Conservation (phyloP, 1,140 invertebrate genomes). For the Ooceraea biroi region DNA sequence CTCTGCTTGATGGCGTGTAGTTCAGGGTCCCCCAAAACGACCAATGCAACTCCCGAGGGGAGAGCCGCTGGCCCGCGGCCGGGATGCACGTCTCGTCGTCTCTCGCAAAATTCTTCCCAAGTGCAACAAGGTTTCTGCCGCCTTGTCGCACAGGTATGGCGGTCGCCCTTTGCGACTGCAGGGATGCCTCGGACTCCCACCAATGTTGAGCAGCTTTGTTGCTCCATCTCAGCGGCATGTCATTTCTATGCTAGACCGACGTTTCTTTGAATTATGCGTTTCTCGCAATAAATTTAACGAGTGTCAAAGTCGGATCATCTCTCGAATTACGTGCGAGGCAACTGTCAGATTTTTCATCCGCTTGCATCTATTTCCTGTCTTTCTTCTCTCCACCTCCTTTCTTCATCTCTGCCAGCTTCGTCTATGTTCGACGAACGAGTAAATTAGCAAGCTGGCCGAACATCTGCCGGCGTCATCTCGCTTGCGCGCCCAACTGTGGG, state of each 20-base stretch:
- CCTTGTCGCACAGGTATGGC: too few relatives aligned
- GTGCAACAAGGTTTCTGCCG: too few relatives aligned
- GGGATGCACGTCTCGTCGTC: neutral
- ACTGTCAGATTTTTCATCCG: neutral
- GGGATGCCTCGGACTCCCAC: too few relatives aligned
- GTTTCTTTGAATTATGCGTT: neutral
- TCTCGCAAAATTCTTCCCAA: constrained; percentile 19
- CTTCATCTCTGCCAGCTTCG: too few relatives aligned
- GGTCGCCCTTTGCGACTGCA: too few relatives aligned
- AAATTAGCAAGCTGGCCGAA: constrained; percentile 67
- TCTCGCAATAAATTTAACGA: neutral
- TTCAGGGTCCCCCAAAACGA: constrained; percentile 36
- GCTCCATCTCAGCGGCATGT: too few relatives aligned
- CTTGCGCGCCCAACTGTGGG: constrained; percentile 6
- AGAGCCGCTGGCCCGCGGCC: neutral
- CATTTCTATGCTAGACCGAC: too few relatives aligned
- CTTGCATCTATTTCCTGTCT: neutral
- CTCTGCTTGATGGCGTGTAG: constrained; percentile 5
- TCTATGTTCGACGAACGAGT: constrained; percentile 43
- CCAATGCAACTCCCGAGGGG: neutral
- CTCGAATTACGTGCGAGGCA: neutral
- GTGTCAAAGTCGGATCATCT: neutral
- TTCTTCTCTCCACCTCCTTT: neutral
- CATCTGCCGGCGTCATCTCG: constrained; percentile 63
- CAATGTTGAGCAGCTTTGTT: too few relatives aligned